phyloP scores from a whole-genome alignment of 2,888 invertebrate species.

The Anoncus sp. region DNA sequence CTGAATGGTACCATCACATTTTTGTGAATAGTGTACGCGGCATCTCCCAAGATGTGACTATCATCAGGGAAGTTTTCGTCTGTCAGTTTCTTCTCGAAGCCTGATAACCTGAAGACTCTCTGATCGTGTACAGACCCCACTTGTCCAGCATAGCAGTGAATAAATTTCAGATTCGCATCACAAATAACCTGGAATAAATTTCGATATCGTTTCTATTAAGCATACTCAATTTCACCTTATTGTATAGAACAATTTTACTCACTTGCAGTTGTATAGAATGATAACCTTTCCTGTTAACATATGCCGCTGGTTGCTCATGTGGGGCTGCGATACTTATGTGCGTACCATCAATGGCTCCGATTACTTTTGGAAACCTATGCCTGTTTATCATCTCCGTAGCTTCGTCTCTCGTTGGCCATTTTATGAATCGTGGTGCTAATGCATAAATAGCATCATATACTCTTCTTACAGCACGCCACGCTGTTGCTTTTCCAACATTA shows the following conservation, averaged over 20 bases:
- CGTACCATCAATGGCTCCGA: conserved; percentile 1
- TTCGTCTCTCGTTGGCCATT: background rate
- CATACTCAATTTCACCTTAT: no score
- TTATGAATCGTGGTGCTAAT: background rate
- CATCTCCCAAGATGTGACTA: conserved; percentile 34
- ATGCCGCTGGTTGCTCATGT: background rate
- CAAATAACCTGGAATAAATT: conserved; percentile 33
- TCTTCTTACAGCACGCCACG: background rate
- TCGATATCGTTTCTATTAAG: no score
- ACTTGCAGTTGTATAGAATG: background rate
- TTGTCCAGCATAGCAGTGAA: conserved; percentile 50
- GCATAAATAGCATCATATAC: background rate
- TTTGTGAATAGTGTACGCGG: conserved; percentile 27
- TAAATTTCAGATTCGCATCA: conserved; percentile 19
- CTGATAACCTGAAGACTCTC: conserved; percentile 39
- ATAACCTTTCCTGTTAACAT: background rate
- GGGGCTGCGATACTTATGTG: background rate
- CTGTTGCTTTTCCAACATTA: conserved; percentile 9
- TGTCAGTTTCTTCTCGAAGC: background rate
- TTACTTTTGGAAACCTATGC: background rate
- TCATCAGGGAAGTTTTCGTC: conserved; percentile 22
- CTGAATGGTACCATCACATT: conserved; percentile 31
- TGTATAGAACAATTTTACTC: no score
- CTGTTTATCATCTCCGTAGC: no score
- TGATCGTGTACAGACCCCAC: conserved; percentile 40